A percentile compares a stretch with the other conserved stretches of the same genome.
Conservation (phyloP, 2,797 vertebrate species). For the Sebastes hopkinsi region DNA sequence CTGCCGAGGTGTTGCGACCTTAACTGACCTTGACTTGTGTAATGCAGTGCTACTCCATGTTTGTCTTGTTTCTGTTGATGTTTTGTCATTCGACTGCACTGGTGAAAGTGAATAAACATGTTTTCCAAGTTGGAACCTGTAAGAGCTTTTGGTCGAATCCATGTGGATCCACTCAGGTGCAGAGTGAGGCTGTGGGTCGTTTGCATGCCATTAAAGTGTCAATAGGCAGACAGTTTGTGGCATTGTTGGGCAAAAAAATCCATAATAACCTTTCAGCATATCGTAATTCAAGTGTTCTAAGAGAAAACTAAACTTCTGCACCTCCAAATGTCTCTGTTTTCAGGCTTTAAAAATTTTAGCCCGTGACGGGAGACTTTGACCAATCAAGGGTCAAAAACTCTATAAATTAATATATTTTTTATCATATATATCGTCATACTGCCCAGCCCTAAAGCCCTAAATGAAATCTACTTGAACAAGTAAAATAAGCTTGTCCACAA, state of each 20-base stretch:
- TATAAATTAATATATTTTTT: no score
- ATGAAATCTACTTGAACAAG: neutral
- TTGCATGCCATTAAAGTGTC: rapidly evolving
- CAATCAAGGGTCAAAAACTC: no score
- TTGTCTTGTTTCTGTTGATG: conserved; percentile 38
- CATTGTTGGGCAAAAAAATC: no score
- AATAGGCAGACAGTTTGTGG: no score
- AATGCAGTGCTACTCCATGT: conserved; percentile 38
- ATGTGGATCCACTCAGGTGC: neutral
- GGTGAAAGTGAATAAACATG: conserved; percentile 62
- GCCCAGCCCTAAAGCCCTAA: neutral
- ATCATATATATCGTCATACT: no score
- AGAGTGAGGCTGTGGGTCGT: neutral
- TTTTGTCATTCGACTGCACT: conserved; percentile 42
- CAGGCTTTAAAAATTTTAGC: no score
- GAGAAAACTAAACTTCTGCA: no score
- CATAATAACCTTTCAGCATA: no score
- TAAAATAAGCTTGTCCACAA: neutral
- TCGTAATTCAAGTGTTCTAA: no score
- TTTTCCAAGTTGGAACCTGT: conserved; percentile 47
- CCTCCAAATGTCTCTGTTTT: no score
- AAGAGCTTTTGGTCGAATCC: neutral
- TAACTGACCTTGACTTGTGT: conserved; percentile 46
- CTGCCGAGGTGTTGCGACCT: neutral
- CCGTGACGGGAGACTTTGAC: no score